Base-by-base conservation (phyloP, 2,797 vertebrate genomes). In the Poliocrania exsul region DNA sequence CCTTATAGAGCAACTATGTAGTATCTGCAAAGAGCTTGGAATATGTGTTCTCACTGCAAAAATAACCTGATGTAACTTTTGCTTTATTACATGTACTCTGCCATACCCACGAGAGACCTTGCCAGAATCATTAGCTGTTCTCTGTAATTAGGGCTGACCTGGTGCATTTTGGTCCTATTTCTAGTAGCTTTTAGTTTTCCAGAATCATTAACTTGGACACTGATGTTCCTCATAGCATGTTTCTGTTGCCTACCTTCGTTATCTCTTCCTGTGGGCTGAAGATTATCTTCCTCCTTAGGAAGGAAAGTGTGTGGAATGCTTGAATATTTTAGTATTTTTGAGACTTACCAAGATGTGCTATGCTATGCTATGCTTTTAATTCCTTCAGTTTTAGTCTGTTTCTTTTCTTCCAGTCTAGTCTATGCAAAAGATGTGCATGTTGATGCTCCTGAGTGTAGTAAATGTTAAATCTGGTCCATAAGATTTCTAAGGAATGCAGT, bases 111-210 rank as follows among this genome's bases (percentile, higher is more conserved):
- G 38, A 62, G 90, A 93, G 84, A 17, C 40, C 80, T 81, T 91
- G 56, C 57, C 35, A 6, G 5, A 92, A 64, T 86, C 70, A 70
- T 92, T 77, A 93, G 23, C 49, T 66, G 21, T 64, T 95, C 24
- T 70, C 75, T 93, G 90, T 90, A 85, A 92, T 94, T 93, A 92
- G 50, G 20, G 50, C 20, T 89, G 86, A 89, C 86, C 88, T 90
- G 51, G 7, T 92, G 84, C 10, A 21, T 82, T 95, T 94, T 89
- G 50, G 26, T 85, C 46, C 51, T 80, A 31, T 77, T 93, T 93
- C 81, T 67, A 44, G 51, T 67, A 93, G 60, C 53, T 90, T 92
- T 93, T 75, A 7, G 9, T 70, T 70, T 95, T 82, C 70, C n/a
- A 37, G 56, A 92, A 65, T 84, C 74, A 67, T 80, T 93, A 47